These are phyloP conservation scores for Mus minutoides DNA, from an alignment of 2,797 vertebrate genomes.

Conservation along the genomic window DNA sequence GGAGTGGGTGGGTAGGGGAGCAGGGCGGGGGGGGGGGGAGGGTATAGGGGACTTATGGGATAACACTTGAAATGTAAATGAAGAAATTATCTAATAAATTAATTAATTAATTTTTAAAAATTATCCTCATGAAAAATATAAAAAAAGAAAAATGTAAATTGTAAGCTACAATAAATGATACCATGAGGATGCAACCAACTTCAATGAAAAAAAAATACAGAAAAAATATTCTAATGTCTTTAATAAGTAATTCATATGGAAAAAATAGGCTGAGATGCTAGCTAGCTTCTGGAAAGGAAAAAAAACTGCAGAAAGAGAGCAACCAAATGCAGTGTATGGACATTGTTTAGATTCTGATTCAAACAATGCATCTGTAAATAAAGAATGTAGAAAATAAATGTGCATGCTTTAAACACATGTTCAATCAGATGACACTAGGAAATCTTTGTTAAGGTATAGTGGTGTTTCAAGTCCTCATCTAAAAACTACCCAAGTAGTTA, in stretches of 20 bases:
- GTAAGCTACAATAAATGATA: not conserved
- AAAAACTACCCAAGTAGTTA: conserved; percentile 25
- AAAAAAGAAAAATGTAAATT: conserved; percentile 5
- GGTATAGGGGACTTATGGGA: too few species aligned
- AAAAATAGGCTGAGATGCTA: not conserved
- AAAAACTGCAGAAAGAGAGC: not conserved
- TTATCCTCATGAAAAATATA: too few species aligned
- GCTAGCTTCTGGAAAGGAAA: not conserved
- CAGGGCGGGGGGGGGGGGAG: too few species aligned
- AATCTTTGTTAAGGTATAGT: not conserved
- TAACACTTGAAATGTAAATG: too few species aligned
- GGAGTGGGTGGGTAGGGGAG: too few species aligned
- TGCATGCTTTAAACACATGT: not conserved
- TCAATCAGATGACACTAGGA: not conserved
- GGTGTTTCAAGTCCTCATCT: not conserved
- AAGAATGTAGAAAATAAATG: not conserved
- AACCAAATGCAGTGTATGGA: not conserved
- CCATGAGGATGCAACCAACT: not conserved
- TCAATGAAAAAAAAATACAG: conserved; percentile 19
- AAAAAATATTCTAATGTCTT: conserved; percentile 3
- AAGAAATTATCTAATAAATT: too few species aligned
- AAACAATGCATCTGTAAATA: conserved; percentile 36
- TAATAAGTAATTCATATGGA: conserved; percentile 41
- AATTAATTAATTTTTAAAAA: too few species aligned
- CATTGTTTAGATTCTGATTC: not conserved